phyloP scores from a whole-genome alignment of 1,140 invertebrate genomes.

The Zaprionus gabonicus region DNA sequence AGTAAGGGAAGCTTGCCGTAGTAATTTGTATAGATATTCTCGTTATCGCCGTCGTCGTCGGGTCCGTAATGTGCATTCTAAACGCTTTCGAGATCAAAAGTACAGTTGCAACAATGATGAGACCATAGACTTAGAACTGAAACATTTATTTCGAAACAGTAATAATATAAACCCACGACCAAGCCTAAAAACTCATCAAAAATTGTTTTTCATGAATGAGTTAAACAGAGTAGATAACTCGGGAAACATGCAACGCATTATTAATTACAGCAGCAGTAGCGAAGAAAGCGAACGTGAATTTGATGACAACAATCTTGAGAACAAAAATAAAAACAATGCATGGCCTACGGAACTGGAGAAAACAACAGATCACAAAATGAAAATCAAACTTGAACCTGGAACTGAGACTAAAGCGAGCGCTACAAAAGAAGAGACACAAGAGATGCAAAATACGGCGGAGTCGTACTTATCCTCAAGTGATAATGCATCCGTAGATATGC shows the following conservation, averaged over 20 bases:
- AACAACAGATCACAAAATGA: background rate
- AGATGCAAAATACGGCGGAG: conserved; percentile 13
- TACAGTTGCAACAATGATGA: background rate
- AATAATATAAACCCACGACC: background rate
- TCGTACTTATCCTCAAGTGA: conserved; percentile 32
- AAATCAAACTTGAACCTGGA: conserved; percentile 41
- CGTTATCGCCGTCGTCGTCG: conserved; percentile 16
- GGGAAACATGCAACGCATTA: conserved; percentile 41
- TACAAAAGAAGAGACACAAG: conserved; percentile 3
- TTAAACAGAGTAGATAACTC: conserved; percentile 29
- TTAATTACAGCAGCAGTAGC: conserved; percentile 74
- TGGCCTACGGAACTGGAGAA: background rate
- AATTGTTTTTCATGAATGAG: conserved; percentile 71
- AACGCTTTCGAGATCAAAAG: conserved; percentile 13
- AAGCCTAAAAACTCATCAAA: conserved; percentile 49
- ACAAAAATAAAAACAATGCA: background rate
- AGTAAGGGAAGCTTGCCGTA: conserved; percentile 3
- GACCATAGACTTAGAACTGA: conserved; percentile 54
- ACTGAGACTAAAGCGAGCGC: conserved; percentile 37
- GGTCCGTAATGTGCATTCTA: conserved; percentile 5
- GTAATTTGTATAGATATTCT: conserved; percentile 10
- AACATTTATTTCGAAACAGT: conserved; percentile 51
- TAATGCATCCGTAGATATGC: conserved; percentile 20
- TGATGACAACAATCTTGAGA: background rate
- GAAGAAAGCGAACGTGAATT: conserved; percentile 52